Base-by-base conservation (phyloP, 2,113 vertebrate genomes). In the Corythornis cristatus region DNA sequence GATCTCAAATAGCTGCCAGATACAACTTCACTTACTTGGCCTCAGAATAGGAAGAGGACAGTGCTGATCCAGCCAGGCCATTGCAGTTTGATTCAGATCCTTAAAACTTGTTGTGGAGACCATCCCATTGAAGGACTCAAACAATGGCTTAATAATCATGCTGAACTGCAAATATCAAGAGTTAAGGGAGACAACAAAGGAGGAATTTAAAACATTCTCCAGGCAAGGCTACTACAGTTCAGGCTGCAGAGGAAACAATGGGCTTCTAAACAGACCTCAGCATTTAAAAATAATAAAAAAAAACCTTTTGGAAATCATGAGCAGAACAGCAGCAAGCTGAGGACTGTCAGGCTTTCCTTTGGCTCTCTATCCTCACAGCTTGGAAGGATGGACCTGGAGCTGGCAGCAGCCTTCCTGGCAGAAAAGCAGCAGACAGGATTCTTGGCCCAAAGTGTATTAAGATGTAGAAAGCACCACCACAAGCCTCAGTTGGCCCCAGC, bases 81-180 rank as follows among this genome's bases (percentile, higher is more conserved):
- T 67, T 0, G 98, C 98, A 3, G 98, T 99, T 81, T 98, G 98
- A 82, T 98, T 98, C 84, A 99, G 95, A 82, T 99, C 98, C 9
- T 98, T 98, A 66, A 98, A 93, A 97, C 98, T 99, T 70, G 97
- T 93, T 20, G 98, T 99, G 21, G 99, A 99, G 93, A 99, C 99
- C 89, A 98, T 98, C 7, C 96, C 98, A 76, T 98, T 99, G 97
- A 99, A 99, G 3, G 99, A 99, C 94, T 99, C 99, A 64, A 99
- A 99, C 67, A 99, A 97, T 3, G 99, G 99, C 94, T 98, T 99
- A 91, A 99, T 99, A 88, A 99, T 99, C 93, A 99, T 98, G 94
- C 99, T 99, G 96, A 99, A 99, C 99, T 99, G 94, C 76, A 91
- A 14, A 57, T 20, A 48, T 3, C 8, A 19, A 11, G 5, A 3